Base-by-base conservation (phyloP, 2,888 invertebrate species). In the Pollenia labialis region DNA sequence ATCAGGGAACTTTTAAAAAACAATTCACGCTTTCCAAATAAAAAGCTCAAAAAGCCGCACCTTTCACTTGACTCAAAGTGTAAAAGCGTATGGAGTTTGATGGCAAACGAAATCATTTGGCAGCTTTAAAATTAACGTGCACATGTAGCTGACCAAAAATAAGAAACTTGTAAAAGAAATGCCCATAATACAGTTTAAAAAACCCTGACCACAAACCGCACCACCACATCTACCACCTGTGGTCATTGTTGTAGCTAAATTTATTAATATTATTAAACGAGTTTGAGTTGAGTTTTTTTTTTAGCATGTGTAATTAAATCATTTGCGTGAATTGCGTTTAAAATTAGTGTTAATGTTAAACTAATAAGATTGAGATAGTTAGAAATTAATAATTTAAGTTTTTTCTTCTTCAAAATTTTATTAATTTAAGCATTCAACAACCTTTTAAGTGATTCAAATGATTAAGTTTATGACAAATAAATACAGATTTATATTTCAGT, bases 1-100 rank as follows among this genome's bases (percentile, higher is more conserved):
- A 23, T 32, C 14, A 88, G 87, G 87, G 71, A 58, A 84, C 62
- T 82, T 82, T 69, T 58, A 76, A 64, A 66, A 87, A 87, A 87
- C 81, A 62, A 50, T 81, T 87, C 83, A 87, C 87, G 87, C 83
- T 32, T 32, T 58, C 64, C 52, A 60, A 64, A 69, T 56, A 68
- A 83, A 66, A 81, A 50, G 16, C 54, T 58, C 32, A 32, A 48
- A 58, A 62, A 69, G 87, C 76, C 79, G 66, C 81, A 66, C 87
- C 87, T 87, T 87, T 83, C 83, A 87, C 83, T 83, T 87, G 74
- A 77, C 72, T 75, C 18, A 48, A 56, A 32, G 54, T 77, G 60
- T 56, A 18, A 71, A 10, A 71, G 14, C 32, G 32, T 32, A n/a
- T 60, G n/a, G 40, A 52, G 58, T 32, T 32, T 58, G 11, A 69